Percentiles rank a stretch among this genome's conserved stretches.
phyloP scores from a whole-genome alignment of 2,888 invertebrate species.

The Andrena bucephala region DNA sequence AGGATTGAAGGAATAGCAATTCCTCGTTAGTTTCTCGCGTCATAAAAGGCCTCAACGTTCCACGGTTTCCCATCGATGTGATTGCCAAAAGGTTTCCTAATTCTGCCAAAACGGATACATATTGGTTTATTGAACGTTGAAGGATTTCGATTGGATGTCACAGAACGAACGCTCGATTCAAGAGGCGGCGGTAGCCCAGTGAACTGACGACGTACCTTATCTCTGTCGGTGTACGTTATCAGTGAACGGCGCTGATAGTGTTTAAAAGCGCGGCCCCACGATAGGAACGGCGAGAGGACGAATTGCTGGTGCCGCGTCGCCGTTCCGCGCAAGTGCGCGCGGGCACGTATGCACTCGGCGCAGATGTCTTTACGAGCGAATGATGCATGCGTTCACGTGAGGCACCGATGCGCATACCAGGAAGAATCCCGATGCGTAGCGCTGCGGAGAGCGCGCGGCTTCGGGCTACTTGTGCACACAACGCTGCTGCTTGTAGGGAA shows the following conservation, averaged over 20 bases:
- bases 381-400: constrained; percentile 72
- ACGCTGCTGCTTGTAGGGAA: constrained; percentile 40
- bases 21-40: no score
- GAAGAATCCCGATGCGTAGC: constrained; percentile 71
- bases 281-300: constrained; percentile 53
- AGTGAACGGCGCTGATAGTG: constrained; percentile 38
- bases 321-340: constrained; percentile 40
- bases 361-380: constrained; percentile 69
- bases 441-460: constrained; percentile 52
- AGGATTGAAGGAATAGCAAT: no score
- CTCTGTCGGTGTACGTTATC: constrained; percentile 38
- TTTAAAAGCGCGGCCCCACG: constrained; percentile 37
- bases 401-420: constrained; percentile 70
- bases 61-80: no score
- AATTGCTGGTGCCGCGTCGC: constrained; percentile 33
- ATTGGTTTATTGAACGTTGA: not conserved
- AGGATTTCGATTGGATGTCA: constrained; percentile 15
- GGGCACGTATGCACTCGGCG: constrained; percentile 12
- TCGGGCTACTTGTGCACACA: constrained; percentile 48
- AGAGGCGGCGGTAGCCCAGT: not conserved
- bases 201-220: constrained; percentile 27
- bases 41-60: no score
- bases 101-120: not conserved
- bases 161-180: constrained; percentile 18
- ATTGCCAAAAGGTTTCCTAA: no score